Percentiles rank a stretch among this genome's conserved stretches.
phyloP scores from a whole-genome alignment of 2,113 vertebrate species.

The Rhineura floridana region DNA sequence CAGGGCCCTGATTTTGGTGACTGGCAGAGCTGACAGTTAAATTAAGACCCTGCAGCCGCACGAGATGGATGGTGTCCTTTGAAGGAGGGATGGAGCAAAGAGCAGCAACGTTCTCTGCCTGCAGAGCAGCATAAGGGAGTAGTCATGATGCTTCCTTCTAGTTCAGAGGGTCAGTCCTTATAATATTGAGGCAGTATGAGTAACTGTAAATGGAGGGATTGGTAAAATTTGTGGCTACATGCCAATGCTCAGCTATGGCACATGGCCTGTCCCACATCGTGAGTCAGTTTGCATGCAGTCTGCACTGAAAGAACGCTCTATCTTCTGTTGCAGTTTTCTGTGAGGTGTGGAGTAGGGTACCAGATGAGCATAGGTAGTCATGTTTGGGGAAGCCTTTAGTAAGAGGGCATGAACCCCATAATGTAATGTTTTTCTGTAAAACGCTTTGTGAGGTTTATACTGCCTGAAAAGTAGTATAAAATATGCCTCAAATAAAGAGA shows the following conservation, averaged over 20 bases:
- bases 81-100: neutral
- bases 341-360: no score
- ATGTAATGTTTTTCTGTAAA: no score
- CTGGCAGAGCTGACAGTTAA: neutral
- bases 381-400: no score
- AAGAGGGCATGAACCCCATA: no score
- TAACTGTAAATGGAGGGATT: neutral
- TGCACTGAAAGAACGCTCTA: no score
- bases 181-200: neutral
- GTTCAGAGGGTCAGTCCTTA: neutral
- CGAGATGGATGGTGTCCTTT: neutral
- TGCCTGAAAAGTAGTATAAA: no score
- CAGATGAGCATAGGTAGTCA: no score
- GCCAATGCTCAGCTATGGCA: neutral
- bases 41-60: neutral
- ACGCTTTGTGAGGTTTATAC: no score
- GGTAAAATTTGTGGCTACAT: no score
- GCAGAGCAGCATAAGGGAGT: neutral
- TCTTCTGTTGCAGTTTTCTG: no score
- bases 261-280: neutral
- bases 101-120: neutral
- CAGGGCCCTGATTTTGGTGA: neutral
- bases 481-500: no score
- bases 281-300: neutral
- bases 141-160: neutral